Evolutionary conservation across 2,888 invertebrate species (phyloP), one percentile per base, ranked within the genome.

Genomic region (Megalurothrips usitatus): DNA sequence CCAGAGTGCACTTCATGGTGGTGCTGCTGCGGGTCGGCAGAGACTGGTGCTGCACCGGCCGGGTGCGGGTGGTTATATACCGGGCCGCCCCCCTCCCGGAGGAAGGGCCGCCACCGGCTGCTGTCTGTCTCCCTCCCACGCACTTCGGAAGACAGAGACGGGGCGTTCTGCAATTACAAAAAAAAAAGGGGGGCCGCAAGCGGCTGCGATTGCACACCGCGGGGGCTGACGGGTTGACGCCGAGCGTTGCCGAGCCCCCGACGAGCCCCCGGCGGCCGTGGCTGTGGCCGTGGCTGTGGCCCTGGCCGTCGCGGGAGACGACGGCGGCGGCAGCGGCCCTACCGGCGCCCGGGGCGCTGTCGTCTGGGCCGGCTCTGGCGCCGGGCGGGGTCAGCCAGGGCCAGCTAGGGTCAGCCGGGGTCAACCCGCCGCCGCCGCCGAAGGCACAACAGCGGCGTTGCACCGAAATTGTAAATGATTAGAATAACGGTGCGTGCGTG

Each of bases 1-100:
- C 68, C 68, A 75, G 68, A 12, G 68, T 23, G 68, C 26, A 75
- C 68, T 75, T 75, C 68, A 75, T 75, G 68, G 23, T 75, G 68
- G 23, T 26, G 68, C 10, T 26, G 68, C 10, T 75, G 1, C 26
- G 23, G 26, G 68, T 75, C 68, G 23, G 68, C 68, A 26, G 26
- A 26, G 23, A n/a, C 23, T 75, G 68, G 6, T 23, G 11, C 68
- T 3, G 8, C 0, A 12, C 9, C 68, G 11, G 12, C 23, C 26
- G 9, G 1, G 12, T 12, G 23, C 68, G 23, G 23, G 68, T n/a
- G 9, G 23, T 75, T 75, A 75, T 75, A 75, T 75, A 75, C 68
- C 58, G 4, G 58, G 6, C 52, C 52, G 6, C 52, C 52, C 52
- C 14, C 14, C 58, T 1, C 11, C 58, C 19, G 58, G 58, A n/a